Conservation (phyloP, 2,888 invertebrate species). For the Eupithecia dodoneata region DNA sequence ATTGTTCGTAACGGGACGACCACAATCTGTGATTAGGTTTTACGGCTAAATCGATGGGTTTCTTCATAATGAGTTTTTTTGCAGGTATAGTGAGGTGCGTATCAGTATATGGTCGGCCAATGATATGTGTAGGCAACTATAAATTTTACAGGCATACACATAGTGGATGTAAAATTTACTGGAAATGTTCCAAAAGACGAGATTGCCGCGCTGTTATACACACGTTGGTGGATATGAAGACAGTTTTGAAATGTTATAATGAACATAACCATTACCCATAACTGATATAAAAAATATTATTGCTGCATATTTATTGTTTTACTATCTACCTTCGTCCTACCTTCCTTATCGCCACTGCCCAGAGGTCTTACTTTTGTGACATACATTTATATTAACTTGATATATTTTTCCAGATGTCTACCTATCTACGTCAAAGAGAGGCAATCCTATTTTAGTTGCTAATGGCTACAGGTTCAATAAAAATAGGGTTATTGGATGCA, state of each 20-base stretch:
- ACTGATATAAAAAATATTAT: too few species aligned
- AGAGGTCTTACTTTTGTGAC: too few species aligned
- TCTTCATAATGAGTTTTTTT: background rate
- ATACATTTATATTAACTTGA: too few species aligned
- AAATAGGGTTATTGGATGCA: background rate
- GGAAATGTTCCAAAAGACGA: slow-evolving; percentile 3
- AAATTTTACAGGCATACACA: background rate
- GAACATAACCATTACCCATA: background rate
- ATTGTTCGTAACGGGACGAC: too few species aligned
- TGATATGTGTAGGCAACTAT: background rate
- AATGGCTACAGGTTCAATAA: background rate
- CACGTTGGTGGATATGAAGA: background rate
- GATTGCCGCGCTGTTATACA: background rate
- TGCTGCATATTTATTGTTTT: too few species aligned
- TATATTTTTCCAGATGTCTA: background rate
- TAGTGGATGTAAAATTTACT: background rate
- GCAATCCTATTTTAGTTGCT: background rate
- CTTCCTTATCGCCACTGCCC: too few species aligned
- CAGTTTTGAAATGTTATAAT: background rate
- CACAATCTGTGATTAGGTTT: too few species aligned
- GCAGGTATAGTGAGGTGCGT: background rate
- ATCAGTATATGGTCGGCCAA: background rate
- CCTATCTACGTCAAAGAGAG: background rate
- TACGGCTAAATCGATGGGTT: too few species aligned
- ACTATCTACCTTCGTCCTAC: too few species aligned